Evolutionary conservation across 2,113 vertebrate species (phyloP).

Genomic region (Carassius carassius): DNA sequence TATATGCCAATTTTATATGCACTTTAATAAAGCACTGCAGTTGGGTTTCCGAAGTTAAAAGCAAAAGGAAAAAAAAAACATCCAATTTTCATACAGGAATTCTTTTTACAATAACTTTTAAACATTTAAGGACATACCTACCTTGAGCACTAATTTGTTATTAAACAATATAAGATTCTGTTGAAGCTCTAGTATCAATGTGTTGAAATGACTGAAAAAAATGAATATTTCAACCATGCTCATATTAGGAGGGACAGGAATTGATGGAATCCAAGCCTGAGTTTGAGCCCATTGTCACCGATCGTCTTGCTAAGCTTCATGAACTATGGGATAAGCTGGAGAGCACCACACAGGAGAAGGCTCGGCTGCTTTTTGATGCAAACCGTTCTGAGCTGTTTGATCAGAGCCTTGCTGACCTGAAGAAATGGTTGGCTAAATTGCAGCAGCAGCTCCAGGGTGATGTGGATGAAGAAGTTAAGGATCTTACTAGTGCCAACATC

Average conservation of each 20-base stretch:
- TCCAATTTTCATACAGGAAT: not conserved
- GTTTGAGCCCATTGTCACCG: constrained; percentile 72
- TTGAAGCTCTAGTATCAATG: not conserved
- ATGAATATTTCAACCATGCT: not conserved
- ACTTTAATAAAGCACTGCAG: not conserved
- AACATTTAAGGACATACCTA: not conserved
- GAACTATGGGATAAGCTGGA: constrained; percentile 83
- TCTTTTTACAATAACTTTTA: not conserved
- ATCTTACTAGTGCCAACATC: constrained; percentile 89
- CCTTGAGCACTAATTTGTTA: not conserved
- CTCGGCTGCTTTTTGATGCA: constrained; percentile 83
- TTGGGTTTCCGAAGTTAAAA: not conserved
- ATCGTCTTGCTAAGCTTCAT: constrained; percentile 78
- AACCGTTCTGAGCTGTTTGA: constrained; percentile 84
- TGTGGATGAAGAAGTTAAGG: constrained; percentile 84
- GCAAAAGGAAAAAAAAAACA: no score
- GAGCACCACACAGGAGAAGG: constrained; percentile 80
- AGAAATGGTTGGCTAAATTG: constrained; percentile 81
- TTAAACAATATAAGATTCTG: not conserved
- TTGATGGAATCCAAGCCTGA: constrained; percentile 83
- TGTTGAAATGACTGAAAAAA: not conserved
- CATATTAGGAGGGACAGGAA: constrained; percentile 82
- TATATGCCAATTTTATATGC: constrained; percentile 55
- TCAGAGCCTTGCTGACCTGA: constrained; percentile 82
- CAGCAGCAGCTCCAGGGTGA: constrained; percentile 82